A percentile compares a stretch with the other conserved stretches of the same genome.
These are phyloP conservation scores for Patella pellucida DNA, from an alignment of 2,888 invertebrate genomes.

Conservation along the genomic window DNA sequence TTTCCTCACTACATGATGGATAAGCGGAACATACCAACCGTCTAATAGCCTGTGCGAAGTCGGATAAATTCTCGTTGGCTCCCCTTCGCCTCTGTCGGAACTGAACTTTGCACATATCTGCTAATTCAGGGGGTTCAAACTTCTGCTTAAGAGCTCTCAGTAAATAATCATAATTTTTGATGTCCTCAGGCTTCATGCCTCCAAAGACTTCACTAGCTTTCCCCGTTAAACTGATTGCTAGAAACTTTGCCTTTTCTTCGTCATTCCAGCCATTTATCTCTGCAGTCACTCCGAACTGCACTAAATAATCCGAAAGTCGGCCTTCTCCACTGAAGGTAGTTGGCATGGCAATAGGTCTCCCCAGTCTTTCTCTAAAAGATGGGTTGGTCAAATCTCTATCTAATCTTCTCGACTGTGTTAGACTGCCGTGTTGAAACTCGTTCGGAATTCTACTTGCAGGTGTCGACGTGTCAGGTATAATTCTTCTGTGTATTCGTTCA, in stretches of 20 bases:
- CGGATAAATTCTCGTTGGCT: background rate
- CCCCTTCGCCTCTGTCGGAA: background rate
- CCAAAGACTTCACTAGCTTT: background rate
- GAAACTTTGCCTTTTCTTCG: background rate
- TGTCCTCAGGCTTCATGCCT: background rate
- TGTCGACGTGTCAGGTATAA: too few species aligned
- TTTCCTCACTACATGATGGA: background rate
- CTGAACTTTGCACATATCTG: background rate
- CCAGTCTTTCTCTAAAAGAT: too few species aligned
- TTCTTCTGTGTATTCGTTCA: too few species aligned
- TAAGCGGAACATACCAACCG: background rate
- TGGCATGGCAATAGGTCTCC: constrained; percentile 1
- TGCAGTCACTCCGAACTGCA: background rate
- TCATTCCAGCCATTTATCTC: constrained; percentile 14
- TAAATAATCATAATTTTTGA: background rate
- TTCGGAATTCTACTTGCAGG: too few species aligned
- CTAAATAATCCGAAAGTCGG: background rate
- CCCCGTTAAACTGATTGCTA: background rate
- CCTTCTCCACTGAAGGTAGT: background rate
- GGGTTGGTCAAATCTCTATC: too few species aligned
- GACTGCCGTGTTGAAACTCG: too few species aligned
- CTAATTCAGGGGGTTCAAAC: background rate
- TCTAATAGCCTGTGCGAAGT: background rate
- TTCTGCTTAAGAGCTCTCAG: background rate
- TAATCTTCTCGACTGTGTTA: too few species aligned